Evolutionary conservation across 2,113 vertebrate species (phyloP).

Genomic region (Catharus fuscescens): DNA sequence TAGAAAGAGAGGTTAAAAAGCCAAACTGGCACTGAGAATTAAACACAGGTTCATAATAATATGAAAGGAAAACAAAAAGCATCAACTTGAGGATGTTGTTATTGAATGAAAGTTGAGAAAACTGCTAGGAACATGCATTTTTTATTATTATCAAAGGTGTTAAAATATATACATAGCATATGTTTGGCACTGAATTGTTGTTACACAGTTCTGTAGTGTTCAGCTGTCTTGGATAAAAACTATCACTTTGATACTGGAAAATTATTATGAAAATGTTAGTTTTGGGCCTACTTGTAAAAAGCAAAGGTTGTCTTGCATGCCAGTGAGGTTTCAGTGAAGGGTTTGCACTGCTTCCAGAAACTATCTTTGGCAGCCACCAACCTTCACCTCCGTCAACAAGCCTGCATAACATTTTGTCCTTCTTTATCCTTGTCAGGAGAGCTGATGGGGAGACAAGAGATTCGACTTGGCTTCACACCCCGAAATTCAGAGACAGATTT

Average conservation of each 20-base stretch:
- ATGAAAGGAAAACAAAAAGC: constrained; percentile 76
- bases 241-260: constrained; percentile 88
- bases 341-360: constrained; percentile 77
- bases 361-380: constrained; percentile 70
- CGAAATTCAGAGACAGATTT: constrained; percentile 30
- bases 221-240: constrained; percentile 84
- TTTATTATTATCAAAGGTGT: constrained; percentile 87
- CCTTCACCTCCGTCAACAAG: constrained; percentile 73
- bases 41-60: constrained; percentile 76
- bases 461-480: constrained; percentile 9
- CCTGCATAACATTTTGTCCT: constrained; percentile 59
- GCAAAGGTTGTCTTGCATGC: constrained; percentile 57
- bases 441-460: constrained; percentile 27
- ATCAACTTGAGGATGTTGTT: constrained; percentile 73
- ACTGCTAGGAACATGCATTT: constrained; percentile 80
- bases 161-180: constrained; percentile 83
- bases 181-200: constrained; percentile 79
- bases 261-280: constrained; percentile 88
- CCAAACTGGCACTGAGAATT: constrained; percentile 72
- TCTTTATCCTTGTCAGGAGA: constrained; percentile 43
- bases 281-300: constrained; percentile 78
- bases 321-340: constrained; percentile 69
- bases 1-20: constrained; percentile 75
- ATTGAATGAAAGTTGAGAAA: constrained; percentile 78
- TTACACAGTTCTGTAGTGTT: constrained; percentile 75